Base-by-base conservation (phyloP, 53 echinoderm and acorn worm species). In the Arbacia lixula region DNA sequence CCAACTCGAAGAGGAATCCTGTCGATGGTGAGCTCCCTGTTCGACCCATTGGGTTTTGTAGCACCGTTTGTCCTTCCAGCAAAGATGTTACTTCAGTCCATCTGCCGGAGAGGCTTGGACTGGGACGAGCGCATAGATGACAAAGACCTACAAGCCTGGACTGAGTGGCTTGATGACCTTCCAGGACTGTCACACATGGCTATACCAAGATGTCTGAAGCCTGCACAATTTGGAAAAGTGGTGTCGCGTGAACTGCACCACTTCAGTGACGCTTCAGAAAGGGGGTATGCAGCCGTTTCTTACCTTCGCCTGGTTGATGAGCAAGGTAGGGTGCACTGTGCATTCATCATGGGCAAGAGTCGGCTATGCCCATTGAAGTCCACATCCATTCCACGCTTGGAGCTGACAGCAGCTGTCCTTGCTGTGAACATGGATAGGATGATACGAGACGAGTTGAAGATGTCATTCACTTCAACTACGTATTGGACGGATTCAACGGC, bases 31-130 rank as follows among this genome's bases (percentile, higher is more conserved):
- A 90, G 90, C 32, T 90, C 90, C 10, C 27, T 93, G 10, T 90
- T 85, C 85, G 93, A 93, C 35, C 90, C 87, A 12, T 38, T 93
- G 26, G 93, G 90, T 56, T 77, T 93, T 74, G 90, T 61, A 12
- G 90, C 87, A 55, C 93, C 93, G 2, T 90, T 84, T 51, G 66
- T 84, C 6, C 34, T 91, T 41, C 43, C 55, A 17, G 93, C 87
- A 3, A 93, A 93, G 66, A 69, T 87, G 27, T 60, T 90, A 6
- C 68, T 90, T 19, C 93, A 90, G 31, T 85, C 81, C 60, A 50
- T 93, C 6, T 90, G 93, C 27, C 37, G 56, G 16, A 34, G 66
- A 58, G 82, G 62, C 28, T 39, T 85, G 20, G 74, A 76, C 54
- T 93, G 93, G 93, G 90, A 93, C 50, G 83, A 92, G 49, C 25